Evolutionary conservation across 2,797 vertebrate genomes (phyloP).

Genomic region (Darevskia nairensis): DNA sequence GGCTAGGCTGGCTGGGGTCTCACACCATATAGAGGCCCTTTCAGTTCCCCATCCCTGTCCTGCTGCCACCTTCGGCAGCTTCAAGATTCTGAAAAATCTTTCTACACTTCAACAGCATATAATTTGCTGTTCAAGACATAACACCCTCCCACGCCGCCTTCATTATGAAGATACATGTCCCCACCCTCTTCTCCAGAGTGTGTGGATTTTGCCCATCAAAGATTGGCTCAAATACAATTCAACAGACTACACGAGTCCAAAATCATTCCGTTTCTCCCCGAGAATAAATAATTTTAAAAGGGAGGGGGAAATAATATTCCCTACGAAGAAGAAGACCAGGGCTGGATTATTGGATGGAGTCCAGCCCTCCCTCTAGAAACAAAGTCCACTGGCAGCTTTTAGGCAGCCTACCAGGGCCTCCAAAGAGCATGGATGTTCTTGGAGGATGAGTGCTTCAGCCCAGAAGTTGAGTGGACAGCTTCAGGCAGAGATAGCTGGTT

Average conservation of each 20-base stretch:
- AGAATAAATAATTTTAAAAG: conserved; percentile 50
- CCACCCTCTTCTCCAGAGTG: background rate
- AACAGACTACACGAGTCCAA: conserved; percentile 41
- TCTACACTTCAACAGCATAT: background rate
- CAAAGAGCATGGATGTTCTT: conserved; percentile 72
- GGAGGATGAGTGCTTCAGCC: conserved; percentile 51
- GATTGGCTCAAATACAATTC: conserved; percentile 32
- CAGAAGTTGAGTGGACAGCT: conserved; percentile 26
- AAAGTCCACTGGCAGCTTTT: rapidly evolving
- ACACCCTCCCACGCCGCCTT: conserved; percentile 35
- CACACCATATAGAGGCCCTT: conserved; percentile 33
- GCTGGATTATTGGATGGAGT: conserved; percentile 49
- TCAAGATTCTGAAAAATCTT: background rate
- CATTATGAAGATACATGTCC: conserved; percentile 18
- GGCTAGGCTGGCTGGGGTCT: background rate
- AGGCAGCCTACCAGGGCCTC: conserved; percentile 84
- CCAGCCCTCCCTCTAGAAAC: conserved; percentile 70
- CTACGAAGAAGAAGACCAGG: conserved; percentile 63
- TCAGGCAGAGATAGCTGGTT: conserved; percentile 20
- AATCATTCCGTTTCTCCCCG: conserved; percentile 33
- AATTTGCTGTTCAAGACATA: background rate
- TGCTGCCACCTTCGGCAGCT: background rate
- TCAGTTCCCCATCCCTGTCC: conserved; percentile 28
- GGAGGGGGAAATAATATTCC: conserved; percentile 56
- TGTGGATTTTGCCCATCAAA: background rate